These are phyloP conservation scores for Mobula hypostoma DNA, from an alignment of 2,113 vertebrate species.

Conservation along the genomic window DNA sequence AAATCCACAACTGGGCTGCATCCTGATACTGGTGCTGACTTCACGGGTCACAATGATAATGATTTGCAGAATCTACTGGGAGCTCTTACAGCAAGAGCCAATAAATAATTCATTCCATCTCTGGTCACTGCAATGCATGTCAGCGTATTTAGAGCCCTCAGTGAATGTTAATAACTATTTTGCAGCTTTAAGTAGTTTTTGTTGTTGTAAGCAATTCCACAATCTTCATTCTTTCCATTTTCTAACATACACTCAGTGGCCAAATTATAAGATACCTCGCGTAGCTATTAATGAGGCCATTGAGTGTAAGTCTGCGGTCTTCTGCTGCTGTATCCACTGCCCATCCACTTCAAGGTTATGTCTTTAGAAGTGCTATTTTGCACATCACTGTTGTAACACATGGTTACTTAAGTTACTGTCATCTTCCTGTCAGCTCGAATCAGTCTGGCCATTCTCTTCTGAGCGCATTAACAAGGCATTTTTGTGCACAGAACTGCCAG, in stretches of 20 bases:
- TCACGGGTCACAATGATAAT: not conserved
- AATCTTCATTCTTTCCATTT: not conserved
- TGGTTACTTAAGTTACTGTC: no score
- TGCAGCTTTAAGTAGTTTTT: constrained; percentile 4
- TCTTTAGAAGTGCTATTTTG: no score
- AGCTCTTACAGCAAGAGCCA: not conserved
- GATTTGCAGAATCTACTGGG: constrained; percentile 10
- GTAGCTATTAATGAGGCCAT: no score
- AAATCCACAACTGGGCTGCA: not conserved
- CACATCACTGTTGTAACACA: no score
- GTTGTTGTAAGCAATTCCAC: not conserved
- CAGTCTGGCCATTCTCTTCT: no score
- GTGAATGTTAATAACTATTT: constrained; percentile 14
- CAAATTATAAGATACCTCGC: no score
- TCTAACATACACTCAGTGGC: not conserved
- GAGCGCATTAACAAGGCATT: no score
- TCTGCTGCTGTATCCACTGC: no score
- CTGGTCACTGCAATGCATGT: constrained; percentile 2
- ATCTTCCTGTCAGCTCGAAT: no score
- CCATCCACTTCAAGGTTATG: no score
- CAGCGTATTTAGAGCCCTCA: not conserved
- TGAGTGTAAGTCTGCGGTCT: no score
- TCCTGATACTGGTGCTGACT: constrained; percentile 18
- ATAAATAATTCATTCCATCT: constrained; percentile 29
- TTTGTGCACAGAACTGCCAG: no score